Evolutionary conservation across 2,797 vertebrate species (phyloP), one percentile per base, ranked within the genome.

Genomic region (Leptodactylus fallax): DNA sequence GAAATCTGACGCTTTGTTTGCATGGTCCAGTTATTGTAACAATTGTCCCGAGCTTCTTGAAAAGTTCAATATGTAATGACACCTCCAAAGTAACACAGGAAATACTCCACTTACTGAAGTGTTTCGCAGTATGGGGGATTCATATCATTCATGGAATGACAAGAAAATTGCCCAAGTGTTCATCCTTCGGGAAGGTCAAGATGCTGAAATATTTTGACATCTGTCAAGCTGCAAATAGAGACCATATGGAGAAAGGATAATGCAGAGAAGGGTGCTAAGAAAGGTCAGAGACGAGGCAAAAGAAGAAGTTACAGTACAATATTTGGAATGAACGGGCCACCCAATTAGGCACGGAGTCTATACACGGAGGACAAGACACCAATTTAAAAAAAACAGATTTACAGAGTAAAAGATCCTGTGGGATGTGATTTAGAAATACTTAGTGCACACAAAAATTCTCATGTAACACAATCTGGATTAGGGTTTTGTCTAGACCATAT

Each of bases 121-220:
- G 36, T 67, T 83, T 55, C 53, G 13, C 74, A 60, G 84, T 78
- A 82, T 79, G 60, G 69, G 69, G 79, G 84, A 82, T 82, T 83
- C 79, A 69, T 79, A 90, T 65, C 55, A 86, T 83, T 88, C 56
- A 61, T 65, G 63, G 79, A 81, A 86, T 88, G 83, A 90, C 80
- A 90, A 83, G 87, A 83, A 89, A 89, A 89, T 86, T 89, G 85
- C 86, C 88, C 47, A 55, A 86, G 80, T 89, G 79, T 83, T 89
- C 85, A 89, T 89, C 88, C 88, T 89, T 71, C 13, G 88, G 88
- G 88, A 89, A 81, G 80, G 79, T 86, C 79, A 86, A 55, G 74
- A 60, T 47, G 85, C 84, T 86, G 88, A 71, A 89, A 86, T 89
- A 89, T 89, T 89, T 89, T 89, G 88, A 89, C 85, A 56, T 86